phyloP scores from a whole-genome alignment of 2,113 vertebrate species.

The Peromyscus maniculatus region DNA sequence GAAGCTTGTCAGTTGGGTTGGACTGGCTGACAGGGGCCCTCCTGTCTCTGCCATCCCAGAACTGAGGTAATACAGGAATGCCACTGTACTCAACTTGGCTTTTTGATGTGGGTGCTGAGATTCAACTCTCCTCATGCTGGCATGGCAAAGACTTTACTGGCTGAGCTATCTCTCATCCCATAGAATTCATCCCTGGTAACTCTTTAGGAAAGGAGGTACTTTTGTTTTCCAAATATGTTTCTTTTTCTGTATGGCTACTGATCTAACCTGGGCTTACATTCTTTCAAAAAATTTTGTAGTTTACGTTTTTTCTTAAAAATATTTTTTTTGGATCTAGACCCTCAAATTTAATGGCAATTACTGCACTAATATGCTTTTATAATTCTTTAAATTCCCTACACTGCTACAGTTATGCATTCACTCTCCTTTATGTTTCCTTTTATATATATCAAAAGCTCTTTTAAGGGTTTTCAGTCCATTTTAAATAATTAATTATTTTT shows the following conservation, averaged over 20 bases:
- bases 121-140: not conserved
- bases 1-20: not conserved
- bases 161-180: not conserved
- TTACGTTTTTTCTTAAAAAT: not conserved
- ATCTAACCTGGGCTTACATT: not conserved
- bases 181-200: not conserved
- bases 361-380: not conserved
- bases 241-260: not conserved
- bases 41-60: not conserved
- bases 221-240: not conserved
- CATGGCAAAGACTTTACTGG: not conserved
- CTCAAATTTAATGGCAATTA: not conserved
- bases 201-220: not conserved
- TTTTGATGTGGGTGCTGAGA: not conserved
- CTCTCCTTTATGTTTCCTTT: not conserved
- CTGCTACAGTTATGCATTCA: not conserved
- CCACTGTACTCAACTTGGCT: not conserved
- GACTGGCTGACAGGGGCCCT: not conserved
- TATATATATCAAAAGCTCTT: not conserved
- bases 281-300: not conserved
- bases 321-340: not conserved
- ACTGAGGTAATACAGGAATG: not conserved
- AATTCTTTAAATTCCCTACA: not conserved
- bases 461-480: not conserved
- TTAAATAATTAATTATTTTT: constrained; percentile 58